Evolutionary conservation across 2,888 invertebrate species (phyloP).

Genomic region (Acrobasis consociella): DNA sequence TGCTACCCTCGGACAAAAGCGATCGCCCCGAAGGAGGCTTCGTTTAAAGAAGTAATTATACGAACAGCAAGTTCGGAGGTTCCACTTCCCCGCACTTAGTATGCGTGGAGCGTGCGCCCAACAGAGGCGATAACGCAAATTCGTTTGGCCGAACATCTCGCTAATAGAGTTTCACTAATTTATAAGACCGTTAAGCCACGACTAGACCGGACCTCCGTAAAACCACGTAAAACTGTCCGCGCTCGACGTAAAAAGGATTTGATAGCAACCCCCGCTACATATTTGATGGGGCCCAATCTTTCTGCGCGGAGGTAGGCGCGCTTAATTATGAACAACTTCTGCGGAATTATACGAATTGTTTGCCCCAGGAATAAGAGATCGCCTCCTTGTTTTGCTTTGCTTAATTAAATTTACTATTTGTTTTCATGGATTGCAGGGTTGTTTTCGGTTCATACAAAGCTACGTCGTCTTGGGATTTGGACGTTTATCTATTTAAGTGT

Average conservation of each 20-base stretch:
- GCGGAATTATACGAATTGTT: slow-evolving; percentile 54
- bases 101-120: slow-evolving; percentile 69
- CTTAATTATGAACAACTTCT: slow-evolving; percentile 54
- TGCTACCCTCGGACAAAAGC: slow-evolving; percentile 63
- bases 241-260: slow-evolving; percentile 75
- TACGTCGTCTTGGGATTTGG: too few species aligned
- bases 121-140: slow-evolving; percentile 81
- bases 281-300: slow-evolving; percentile 59
- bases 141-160: slow-evolving; percentile 80
- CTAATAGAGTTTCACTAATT: slow-evolving; percentile 83
- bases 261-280: slow-evolving; percentile 69
- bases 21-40: slow-evolving; percentile 65
- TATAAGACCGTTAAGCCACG: slow-evolving; percentile 77
- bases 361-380: slow-evolving; percentile 39
- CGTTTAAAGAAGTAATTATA: slow-evolving; percentile 81
- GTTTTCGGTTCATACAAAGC: too few species aligned
- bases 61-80: slow-evolving; percentile 67
- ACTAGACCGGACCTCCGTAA: slow-evolving; percentile 61
- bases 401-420: slow-evolving; percentile 32
- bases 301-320: slow-evolving; percentile 47
- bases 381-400: slow-evolving; percentile 40
- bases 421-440: slow-evolving; percentile 3
- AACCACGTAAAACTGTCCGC: slow-evolving; percentile 76
- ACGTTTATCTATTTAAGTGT: too few species aligned
- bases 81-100: slow-evolving; percentile 58